These are phyloP conservation scores for Thecocarcelia acutangulata DNA, from an alignment of 2,888 invertebrate genomes.

Conservation along the genomic window DNA sequence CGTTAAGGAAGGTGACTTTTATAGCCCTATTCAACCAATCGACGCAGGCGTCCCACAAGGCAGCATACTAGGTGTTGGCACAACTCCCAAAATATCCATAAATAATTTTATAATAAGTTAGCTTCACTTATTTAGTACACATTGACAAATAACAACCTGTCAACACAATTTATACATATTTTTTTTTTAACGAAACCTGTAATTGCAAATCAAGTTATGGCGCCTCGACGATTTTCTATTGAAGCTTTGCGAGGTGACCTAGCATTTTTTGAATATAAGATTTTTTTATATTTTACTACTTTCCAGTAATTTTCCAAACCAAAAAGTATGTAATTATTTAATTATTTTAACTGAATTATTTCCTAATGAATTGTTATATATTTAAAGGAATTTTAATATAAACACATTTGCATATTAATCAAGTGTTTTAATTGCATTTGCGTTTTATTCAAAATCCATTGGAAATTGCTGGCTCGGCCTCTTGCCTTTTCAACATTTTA, in stretches of 20 bases:
- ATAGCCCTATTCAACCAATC: too few relatives aligned
- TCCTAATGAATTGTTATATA: conserved; percentile 3
- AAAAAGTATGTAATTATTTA: conserved; percentile 2
- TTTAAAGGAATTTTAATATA: neutral
- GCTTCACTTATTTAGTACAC: neutral
- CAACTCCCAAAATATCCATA: conserved; percentile 2
- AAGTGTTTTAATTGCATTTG: conserved; percentile 4
- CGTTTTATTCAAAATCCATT: conserved; percentile 9
- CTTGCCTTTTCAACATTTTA: conserved; percentile 9
- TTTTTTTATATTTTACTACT: neutral
- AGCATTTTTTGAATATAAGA: neutral
- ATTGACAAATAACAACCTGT: neutral
- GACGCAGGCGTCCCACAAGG: too few relatives aligned
- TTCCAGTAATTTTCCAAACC: conserved; percentile 2
- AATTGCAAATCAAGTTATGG: neutral
- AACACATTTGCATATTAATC: neutral
- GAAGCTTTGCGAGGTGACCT: neutral
- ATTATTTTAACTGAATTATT: neutral
- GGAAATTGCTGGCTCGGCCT: conserved; percentile 10
- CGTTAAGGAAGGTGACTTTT: too few relatives aligned
- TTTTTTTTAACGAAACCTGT: neutral
- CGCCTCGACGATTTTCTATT: neutral
- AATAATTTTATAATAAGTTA: neutral
- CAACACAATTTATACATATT: neutral
- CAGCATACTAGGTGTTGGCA: too few relatives aligned